These are phyloP conservation scores for Gadus macrocephalus DNA, from an alignment of 2,113 vertebrate species.

Conservation along the genomic window DNA sequence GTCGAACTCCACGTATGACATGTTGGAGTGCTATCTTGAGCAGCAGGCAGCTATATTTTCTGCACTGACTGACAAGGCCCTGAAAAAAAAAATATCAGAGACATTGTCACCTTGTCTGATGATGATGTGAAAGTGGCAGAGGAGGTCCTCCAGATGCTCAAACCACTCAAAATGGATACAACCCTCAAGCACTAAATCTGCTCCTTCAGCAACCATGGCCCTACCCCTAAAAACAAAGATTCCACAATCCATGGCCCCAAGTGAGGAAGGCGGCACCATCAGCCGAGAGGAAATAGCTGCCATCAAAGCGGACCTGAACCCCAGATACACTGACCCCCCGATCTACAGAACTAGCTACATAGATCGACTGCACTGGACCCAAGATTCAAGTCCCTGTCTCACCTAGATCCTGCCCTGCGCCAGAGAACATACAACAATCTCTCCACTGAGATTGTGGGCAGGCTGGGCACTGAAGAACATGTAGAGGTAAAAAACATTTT, in stretches of 20 bases:
- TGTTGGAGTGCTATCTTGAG: slow-evolving; percentile 16
- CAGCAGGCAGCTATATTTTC: slow-evolving; percentile 6
- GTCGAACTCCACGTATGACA: slow-evolving; percentile 23
- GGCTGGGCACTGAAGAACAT: no score
- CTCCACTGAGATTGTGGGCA: no score
- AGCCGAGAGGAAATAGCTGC: neutral
- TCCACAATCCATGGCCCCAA: neutral
- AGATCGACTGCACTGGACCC: neutral
- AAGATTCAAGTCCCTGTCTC: neutral
- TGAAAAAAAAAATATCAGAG: slow-evolving; percentile 2
- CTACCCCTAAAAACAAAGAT: neutral
- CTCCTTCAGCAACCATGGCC: neutral
- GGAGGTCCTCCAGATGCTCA: slow-evolving; percentile 18
- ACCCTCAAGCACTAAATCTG: slow-evolving; percentile 14
- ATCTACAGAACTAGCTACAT: neutral
- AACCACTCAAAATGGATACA: slow-evolving; percentile 25
- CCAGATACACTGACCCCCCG: neutral
- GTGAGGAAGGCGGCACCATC: neutral
- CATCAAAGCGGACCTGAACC: neutral
- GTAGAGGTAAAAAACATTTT: no score
- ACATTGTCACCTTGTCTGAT: slow-evolving; percentile 23
- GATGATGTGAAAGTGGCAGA: slow-evolving; percentile 17
- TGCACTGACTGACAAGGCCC: slow-evolving; percentile 14
- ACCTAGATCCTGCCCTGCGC: neutral
- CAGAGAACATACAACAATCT: no score